phyloP scores from a whole-genome alignment of 1,140 invertebrate genomes.

The Ylistrum balloti region DNA sequence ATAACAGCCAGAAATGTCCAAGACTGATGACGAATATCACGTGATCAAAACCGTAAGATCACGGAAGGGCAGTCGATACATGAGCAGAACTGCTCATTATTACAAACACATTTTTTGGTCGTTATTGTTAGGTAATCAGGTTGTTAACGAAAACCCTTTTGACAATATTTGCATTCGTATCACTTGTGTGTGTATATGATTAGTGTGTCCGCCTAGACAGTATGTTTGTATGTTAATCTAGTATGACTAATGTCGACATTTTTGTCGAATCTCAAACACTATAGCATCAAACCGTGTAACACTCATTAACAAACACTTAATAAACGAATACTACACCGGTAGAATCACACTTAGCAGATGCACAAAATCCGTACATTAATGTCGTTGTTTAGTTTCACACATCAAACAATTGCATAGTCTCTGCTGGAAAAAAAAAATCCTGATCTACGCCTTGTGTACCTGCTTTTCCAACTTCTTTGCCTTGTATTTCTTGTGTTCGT shows the following conservation, averaged over 20 bases:
- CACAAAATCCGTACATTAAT: background rate
- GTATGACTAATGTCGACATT: background rate
- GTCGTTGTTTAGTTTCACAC: background rate
- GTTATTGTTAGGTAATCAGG: background rate
- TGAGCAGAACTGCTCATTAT: background rate
- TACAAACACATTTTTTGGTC: background rate
- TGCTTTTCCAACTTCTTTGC: background rate
- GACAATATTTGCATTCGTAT: conserved; percentile 6
- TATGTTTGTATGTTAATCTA: background rate
- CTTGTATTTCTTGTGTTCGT: background rate
- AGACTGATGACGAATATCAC: background rate
- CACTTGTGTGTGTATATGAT: background rate
- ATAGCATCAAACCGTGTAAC: background rate
- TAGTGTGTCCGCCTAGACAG: background rate
- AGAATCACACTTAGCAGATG: background rate
- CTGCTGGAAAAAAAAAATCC: background rate
- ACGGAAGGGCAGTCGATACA: background rate
- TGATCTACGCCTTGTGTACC: background rate
- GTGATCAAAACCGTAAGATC: background rate
- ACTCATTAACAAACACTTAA: background rate
- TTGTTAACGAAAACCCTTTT: conserved; percentile 20
- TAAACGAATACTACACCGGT: background rate
- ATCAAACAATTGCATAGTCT: background rate
- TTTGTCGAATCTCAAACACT: background rate
- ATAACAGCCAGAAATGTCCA: background rate